phyloP scores from a whole-genome alignment of 2,797 vertebrate species.

The Tragopan temminckii region DNA sequence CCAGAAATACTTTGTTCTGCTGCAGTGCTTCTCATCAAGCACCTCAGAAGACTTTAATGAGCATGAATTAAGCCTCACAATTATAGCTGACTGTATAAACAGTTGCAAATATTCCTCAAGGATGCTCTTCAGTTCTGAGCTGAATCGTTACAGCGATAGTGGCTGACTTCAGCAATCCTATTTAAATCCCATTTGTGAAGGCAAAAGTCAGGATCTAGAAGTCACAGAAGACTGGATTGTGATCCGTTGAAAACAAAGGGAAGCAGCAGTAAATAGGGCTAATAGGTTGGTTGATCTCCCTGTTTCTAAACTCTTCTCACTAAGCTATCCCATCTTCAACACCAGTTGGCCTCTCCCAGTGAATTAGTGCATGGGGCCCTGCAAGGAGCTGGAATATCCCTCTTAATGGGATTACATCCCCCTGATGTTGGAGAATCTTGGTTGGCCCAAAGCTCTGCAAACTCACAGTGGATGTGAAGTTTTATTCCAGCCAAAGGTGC shows the following conservation, averaged over 20 bases:
- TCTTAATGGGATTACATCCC: not conserved
- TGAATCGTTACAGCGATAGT: not conserved
- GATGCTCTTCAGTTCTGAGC: not conserved
- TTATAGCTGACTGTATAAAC: not conserved
- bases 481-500: not conserved
- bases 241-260: not conserved
- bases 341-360: not conserved
- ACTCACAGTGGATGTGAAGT: accelerated
- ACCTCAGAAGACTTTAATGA: constrained; percentile 11
- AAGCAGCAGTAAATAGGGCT: not conserved
- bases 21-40: not conserved
- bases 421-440: not conserved
- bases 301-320: no score
- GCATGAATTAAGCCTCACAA: not conserved
- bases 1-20: not conserved
- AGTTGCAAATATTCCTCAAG: constrained; percentile 31
- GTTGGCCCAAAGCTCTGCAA: not conserved
- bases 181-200: not conserved
- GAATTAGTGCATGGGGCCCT: not conserved
- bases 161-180: not conserved
- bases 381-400: not conserved
- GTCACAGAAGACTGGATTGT: not conserved
- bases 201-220: not conserved
- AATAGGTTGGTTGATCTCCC: not conserved
- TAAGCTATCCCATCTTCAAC: not conserved